Conservation (phyloP, 1,140 invertebrate species). For the Brachystomella parvula region DNA sequence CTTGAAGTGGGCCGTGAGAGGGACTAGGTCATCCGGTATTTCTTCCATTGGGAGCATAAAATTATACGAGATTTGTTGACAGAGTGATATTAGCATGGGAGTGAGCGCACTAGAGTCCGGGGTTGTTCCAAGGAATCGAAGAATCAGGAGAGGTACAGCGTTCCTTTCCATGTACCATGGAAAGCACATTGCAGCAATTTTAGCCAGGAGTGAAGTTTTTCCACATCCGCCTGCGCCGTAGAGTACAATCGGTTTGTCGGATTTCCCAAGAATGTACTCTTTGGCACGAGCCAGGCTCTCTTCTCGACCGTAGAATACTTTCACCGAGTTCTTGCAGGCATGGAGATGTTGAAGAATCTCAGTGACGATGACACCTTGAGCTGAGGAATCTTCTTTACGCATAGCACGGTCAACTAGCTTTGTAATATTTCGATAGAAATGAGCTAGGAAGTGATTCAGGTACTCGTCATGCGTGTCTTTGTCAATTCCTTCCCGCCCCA, state of each 20-base stretch:
- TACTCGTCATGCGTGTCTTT: constrained; percentile 89
- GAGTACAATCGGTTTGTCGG: constrained; percentile 81
- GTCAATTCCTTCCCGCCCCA: constrained; percentile 87
- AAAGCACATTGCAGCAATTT: constrained; percentile 56
- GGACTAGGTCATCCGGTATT: constrained; percentile 91
- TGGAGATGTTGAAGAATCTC: constrained; percentile 95
- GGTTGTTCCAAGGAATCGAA: constrained; percentile 91
- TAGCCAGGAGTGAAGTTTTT: constrained; percentile 91
- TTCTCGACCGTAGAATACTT: constrained; percentile 89
- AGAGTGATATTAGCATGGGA: constrained; percentile 88
- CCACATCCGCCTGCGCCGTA: constrained; percentile 95
- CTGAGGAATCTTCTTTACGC: constrained; percentile 88
- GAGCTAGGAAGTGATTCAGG: constrained; percentile 86
- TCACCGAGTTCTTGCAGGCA: constrained; percentile 91
- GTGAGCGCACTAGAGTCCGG: constrained; percentile 91
- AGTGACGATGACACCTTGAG: constrained; percentile 86
- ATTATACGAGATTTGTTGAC: constrained; percentile 93
- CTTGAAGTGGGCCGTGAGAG: constrained; percentile 91
- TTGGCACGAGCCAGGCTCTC: constrained; percentile 73
- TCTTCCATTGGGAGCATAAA: constrained; percentile 85
- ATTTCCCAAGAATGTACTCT: constrained; percentile 70
- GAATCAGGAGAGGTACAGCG: constrained; percentile 72
- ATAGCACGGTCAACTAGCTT: constrained; percentile 87
- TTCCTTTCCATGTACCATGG: constrained; percentile 28
- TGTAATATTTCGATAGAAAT: constrained; percentile 90